Conservation (phyloP, 2,888 invertebrate genomes). For the Rhagonycha fulva region DNA sequence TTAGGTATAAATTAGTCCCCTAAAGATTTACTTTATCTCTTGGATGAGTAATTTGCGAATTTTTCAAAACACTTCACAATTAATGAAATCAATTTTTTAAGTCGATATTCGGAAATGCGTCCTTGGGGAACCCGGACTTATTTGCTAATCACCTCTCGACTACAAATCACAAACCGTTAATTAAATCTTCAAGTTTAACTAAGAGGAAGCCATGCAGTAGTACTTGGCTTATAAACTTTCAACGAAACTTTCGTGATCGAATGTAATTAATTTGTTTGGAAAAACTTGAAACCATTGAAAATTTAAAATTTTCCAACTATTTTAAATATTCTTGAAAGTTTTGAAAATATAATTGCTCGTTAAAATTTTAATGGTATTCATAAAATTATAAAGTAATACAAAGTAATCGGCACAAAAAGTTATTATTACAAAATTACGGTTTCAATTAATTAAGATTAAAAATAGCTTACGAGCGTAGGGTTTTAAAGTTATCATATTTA, state of each 20-base stretch:
- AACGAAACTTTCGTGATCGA: not conserved
- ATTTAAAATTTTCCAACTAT: not conserved
- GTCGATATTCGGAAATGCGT: not conserved
- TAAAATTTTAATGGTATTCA: not conserved
- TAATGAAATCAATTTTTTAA: not conserved
- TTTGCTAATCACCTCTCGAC: not conserved
- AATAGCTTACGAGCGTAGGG: not conserved
- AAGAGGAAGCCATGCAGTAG: not conserved
- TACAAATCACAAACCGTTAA: not conserved
- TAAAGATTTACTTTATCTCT: not conserved
- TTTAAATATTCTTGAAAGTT: not conserved
- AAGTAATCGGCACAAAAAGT: not conserved
- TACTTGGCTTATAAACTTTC: not conserved
- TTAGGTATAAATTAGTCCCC: not conserved
- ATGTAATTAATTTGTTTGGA: not conserved
- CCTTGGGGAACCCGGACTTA: not conserved
- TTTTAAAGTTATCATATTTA: not conserved
- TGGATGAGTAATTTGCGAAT: not conserved
- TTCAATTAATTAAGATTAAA: not conserved
- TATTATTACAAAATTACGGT: not conserved
- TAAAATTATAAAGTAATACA: not conserved
- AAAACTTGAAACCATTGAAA: not conserved
- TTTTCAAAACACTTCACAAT: not conserved
- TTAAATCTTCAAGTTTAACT: not conserved
- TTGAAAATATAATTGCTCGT: conserved; percentile 11